These are phyloP conservation scores for Notechis scutatus DNA, from an alignment of 2,113 vertebrate genomes.

Conservation along the genomic window DNA sequence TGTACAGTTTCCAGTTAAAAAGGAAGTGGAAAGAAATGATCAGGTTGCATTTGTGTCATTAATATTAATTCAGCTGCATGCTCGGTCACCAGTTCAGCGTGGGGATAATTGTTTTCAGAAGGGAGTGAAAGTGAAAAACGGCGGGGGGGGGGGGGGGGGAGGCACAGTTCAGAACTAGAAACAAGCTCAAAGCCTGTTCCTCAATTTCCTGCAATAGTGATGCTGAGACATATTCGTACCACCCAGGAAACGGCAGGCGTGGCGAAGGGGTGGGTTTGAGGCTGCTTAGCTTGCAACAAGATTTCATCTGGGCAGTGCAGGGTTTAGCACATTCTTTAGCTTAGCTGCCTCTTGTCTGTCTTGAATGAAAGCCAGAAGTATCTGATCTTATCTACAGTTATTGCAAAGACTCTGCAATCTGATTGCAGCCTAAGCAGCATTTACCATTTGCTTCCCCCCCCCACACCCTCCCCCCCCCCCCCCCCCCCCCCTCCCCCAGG, in stretches of 20 bases:
- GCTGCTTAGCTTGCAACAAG: not conserved
- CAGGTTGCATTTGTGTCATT: not conserved
- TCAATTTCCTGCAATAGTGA: not conserved
- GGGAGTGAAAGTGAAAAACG: not conserved
- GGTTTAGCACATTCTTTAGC: slow-evolving; percentile 1
- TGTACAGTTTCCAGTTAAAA: not conserved
- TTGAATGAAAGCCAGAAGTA: not conserved
- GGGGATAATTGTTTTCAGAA: not conserved
- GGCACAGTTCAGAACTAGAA: not conserved
- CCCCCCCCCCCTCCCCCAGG: not conserved
- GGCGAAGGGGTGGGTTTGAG: not conserved
- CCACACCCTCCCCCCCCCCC: too few species aligned
- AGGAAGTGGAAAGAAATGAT: not conserved
- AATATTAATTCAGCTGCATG: not conserved
- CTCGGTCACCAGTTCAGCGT: not conserved
- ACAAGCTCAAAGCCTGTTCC: not conserved
- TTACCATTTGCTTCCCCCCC: not conserved
- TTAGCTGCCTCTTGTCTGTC: not conserved
- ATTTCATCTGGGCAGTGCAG: not conserved
- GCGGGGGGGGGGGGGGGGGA: too few species aligned
- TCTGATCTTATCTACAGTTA: slow-evolving; percentile 22
- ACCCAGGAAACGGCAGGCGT: not conserved
- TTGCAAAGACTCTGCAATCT: slow-evolving; percentile 12
- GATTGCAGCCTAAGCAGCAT: slow-evolving; percentile 2
- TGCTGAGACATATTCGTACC: not conserved